Conservation (phyloP, 2,113 vertebrate genomes). For the Myotis lucifugus region DNA sequence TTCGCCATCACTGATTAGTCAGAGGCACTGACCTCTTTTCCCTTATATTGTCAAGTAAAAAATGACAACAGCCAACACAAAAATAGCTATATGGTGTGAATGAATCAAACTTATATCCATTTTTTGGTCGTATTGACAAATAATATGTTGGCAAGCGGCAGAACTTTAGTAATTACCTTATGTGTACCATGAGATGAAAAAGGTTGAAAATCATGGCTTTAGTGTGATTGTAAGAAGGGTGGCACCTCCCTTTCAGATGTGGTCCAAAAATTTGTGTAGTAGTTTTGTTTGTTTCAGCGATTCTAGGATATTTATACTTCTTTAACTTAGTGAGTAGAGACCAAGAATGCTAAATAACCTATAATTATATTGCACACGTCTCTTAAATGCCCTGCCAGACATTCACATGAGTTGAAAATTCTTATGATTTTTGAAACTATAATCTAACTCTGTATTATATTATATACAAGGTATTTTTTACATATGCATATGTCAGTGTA, state of each 20-base stretch:
- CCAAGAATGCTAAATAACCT: neutral
- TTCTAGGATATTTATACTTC: neutral
- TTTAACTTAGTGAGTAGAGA: neutral
- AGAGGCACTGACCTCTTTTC: neutral
- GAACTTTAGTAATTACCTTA: neutral
- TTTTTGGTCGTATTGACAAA: no score
- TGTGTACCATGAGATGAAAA: neutral
- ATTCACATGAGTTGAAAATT: neutral
- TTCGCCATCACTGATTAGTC: no score
- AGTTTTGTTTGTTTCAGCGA: neutral
- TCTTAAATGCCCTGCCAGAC: neutral
- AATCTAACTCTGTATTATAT: neutral
- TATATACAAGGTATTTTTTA: neutral
- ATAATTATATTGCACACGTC: neutral
- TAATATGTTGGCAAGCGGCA: no score
- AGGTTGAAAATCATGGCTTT: neutral
- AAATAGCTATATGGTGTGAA: no score
- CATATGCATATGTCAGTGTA: neutral
- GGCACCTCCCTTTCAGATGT: neutral
- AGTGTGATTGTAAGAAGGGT: neutral
- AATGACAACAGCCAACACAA: neutral
- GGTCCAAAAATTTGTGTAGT: neutral
- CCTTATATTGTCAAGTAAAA: neutral
- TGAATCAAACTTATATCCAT: no score
- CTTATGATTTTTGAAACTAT: neutral